Conservation (phyloP, 2,113 vertebrate species). For the Suncus etruscus region DNA sequence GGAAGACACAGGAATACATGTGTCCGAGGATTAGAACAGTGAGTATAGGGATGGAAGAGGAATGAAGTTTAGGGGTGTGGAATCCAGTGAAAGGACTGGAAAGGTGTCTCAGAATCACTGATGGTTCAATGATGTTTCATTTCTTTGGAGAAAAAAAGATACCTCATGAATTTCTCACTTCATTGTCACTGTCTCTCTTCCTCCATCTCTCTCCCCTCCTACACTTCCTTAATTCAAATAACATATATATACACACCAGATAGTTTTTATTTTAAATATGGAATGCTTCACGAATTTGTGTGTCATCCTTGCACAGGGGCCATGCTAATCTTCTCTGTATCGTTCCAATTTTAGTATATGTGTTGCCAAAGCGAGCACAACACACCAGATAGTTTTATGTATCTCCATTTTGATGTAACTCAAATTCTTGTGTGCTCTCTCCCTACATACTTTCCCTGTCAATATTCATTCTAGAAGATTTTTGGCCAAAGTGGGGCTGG, state of each 20-base stretch:
- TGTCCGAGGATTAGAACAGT: neutral
- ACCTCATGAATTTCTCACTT: neutral
- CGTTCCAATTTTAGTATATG: too few species aligned
- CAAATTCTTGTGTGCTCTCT: too few species aligned
- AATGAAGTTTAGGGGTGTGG: neutral
- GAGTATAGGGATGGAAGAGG: neutral
- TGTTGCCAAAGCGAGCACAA: too few species aligned
- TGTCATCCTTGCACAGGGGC: too few species aligned
- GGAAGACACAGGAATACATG: neutral
- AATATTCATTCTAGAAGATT: constrained; percentile 61
- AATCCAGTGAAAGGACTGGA: neutral
- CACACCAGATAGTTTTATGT: too few species aligned
- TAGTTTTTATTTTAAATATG: too few species aligned
- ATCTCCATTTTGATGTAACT: too few species aligned
- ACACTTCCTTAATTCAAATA: too few species aligned
- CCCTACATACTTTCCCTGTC: neutral
- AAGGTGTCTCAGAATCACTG: neutral
- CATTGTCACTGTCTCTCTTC: neutral
- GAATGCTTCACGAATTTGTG: too few species aligned
- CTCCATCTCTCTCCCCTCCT: neutral
- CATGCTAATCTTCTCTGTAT: too few species aligned
- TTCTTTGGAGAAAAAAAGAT: neutral
- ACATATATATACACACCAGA: too few species aligned
- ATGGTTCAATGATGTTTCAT: neutral
- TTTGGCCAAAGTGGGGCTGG: neutral